Conservation (phyloP, 2,888 invertebrate species). For the Mactromeris polynyma region DNA sequence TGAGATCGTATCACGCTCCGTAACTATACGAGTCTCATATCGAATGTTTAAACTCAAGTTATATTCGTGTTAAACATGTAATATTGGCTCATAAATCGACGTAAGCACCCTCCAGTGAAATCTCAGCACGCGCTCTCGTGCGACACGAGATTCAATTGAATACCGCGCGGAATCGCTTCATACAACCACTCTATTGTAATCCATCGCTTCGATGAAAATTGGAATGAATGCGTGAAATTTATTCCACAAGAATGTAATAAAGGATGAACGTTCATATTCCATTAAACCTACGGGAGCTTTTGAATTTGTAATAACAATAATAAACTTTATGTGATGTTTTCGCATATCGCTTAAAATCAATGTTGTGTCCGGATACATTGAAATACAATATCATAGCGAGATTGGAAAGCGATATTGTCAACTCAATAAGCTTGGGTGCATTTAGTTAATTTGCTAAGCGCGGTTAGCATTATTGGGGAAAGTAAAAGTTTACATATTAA, state of each 20-base stretch:
- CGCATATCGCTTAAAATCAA: slow-evolving; percentile 20
- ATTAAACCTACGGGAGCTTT: slow-evolving; percentile 15
- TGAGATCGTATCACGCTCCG: not conserved
- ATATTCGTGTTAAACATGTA: not conserved
- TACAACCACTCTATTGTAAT: not conserved
- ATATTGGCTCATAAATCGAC: not conserved
- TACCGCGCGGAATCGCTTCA: not conserved
- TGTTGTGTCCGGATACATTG: slow-evolving; percentile 9
- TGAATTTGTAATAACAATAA: slow-evolving; percentile 18
- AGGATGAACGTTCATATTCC: not conserved
- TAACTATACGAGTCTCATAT: not conserved
- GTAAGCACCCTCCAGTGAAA: not conserved
- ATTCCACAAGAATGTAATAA: not conserved
- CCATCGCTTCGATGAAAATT: not conserved
- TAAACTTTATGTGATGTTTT: slow-evolving; percentile 15
- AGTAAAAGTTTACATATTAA: slow-evolving; percentile 13
- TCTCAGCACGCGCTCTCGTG: slow-evolving; percentile 7
- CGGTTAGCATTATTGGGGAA: not conserved
- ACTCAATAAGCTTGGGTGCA: not conserved
- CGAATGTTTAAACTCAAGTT: not conserved
- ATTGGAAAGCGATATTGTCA: slow-evolving; percentile 18
- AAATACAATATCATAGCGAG: not conserved
- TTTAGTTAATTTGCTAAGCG: slow-evolving; percentile 7
- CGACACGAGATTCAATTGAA: not conserved
- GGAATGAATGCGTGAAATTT: slow-evolving; percentile 2